These are phyloP conservation scores for human DNA, from an alignment of 2,113 vertebrate species.

Conservation along the genomic window GRCh38 chr2:91670501-91671000, in stretches of 20 bases:
- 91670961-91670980: too few species aligned
- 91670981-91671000: neutral
- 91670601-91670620: neutral
- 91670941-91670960: neutral
- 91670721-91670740: neutral
- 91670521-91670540: neutral
- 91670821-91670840: neutral
- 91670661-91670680: neutral
- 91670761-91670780: neutral
- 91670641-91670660: neutral
- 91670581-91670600: neutral
- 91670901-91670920: neutral
- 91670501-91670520: neutral
- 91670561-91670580: neutral
- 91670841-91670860: neutral
- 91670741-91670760: neutral
- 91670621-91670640: neutral
- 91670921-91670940: neutral
- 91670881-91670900: neutral
- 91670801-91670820: neutral
- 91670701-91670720: neutral
- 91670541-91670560: neutral
- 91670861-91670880: neutral
- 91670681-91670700: neutral
- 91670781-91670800: neutral